Percentiles rank a stretch among this genome's conserved stretches.
These are phyloP conservation scores for Siderastrea radians DNA, from an alignment of 92 coral and sea anemone species.

Conservation along the genomic window DNA sequence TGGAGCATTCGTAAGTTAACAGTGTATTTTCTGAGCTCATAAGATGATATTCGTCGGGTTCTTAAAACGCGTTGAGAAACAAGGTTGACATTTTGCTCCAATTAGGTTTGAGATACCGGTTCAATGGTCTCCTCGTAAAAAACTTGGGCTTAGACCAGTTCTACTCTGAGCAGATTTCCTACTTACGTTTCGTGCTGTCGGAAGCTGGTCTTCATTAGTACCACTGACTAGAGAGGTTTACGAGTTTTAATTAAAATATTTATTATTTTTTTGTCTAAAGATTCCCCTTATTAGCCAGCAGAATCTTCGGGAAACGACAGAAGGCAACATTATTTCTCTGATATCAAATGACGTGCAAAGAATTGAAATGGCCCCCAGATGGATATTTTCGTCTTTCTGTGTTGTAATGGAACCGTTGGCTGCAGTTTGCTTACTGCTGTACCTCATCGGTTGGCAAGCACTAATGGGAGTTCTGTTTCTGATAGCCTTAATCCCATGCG, in stretches of 20 bases:
- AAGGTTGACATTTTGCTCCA: no score
- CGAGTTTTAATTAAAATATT: no score
- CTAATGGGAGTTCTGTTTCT: conserved; percentile 21
- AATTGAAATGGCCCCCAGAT: conserved; percentile 34
- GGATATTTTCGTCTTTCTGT: conserved; percentile 7
- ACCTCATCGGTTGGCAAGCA: conserved; percentile 30
- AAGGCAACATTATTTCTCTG: conserved; percentile 28
- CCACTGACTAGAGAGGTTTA: background rate
- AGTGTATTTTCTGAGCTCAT: no score
- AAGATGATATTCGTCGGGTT: no score
- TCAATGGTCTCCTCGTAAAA: no score
- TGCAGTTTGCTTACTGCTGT: background rate
- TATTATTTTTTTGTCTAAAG: no score
- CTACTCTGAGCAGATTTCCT: no score
- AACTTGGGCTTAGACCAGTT: no score
- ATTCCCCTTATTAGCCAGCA: conserved; percentile 33
- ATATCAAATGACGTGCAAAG: conserved; percentile 40
- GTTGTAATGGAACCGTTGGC: conserved; percentile 4
- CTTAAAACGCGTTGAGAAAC: no score
- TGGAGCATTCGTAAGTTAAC: no score
- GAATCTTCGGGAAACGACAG: conserved; percentile 17
- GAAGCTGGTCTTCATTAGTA: background rate
- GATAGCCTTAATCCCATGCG: background rate
- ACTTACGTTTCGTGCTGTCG: no score
- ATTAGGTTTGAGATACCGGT: no score